These are phyloP conservation scores for Bergia sp. DNA, from an alignment of 92 coral and sea anemone species.

Conservation along the genomic window DNA sequence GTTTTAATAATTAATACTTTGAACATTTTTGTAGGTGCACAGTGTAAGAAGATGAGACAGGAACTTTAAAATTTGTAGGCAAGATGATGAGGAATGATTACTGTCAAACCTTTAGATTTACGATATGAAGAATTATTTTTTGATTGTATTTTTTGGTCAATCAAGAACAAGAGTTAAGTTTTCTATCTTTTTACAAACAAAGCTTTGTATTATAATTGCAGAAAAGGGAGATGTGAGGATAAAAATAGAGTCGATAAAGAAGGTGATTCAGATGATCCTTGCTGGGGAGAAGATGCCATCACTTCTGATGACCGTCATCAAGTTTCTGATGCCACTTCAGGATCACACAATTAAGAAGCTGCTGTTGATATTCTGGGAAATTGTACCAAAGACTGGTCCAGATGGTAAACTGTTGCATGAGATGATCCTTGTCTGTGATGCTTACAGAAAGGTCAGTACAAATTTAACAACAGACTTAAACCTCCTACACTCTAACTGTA, in stretches of 20 bases:
- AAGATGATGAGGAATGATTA: neutral
- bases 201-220: constrained; percentile 13
- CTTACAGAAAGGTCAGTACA: constrained; percentile 87
- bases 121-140: neutral
- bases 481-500: neutral
- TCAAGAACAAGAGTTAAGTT: neutral
- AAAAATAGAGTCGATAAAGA: constrained; percentile 90
- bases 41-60: too few relatives aligned
- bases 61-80: neutral
- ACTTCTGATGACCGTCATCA: constrained; percentile 91
- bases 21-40: too few relatives aligned
- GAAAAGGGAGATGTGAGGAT: constrained; percentile 93
- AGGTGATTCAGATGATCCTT: constrained; percentile 91
- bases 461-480: too few relatives aligned
- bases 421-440: constrained; percentile 99
- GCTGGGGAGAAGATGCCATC: constrained; percentile 99
- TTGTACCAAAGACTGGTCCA: constrained; percentile 96
- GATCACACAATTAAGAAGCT: constrained; percentile 98
- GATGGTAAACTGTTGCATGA: constrained; percentile 98
- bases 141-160: neutral
- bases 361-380: constrained; percentile 97
- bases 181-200: neutral
- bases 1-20: too few relatives aligned
- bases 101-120: neutral
- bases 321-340: constrained; percentile 94